phyloP scores from a whole-genome alignment of 2,888 invertebrate species.

The Hypsopygia costalis region DNA sequence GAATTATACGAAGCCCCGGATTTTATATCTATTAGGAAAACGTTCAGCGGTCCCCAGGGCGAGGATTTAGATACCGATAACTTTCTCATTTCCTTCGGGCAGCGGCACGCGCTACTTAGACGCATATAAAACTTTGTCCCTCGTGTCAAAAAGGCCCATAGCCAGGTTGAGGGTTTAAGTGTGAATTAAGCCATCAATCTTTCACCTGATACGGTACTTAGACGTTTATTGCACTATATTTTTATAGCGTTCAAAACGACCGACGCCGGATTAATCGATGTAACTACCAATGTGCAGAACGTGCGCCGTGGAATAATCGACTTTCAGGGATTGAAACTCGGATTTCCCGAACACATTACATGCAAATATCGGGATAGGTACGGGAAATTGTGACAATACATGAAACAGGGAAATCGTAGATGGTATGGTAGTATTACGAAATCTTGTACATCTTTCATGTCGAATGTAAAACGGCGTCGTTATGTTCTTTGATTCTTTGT shows the following conservation, averaged over 20 bases:
- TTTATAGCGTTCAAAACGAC: slow-evolving; percentile 34
- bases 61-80: slow-evolving; percentile 74
- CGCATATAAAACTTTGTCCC: slow-evolving; percentile 47
- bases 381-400: neutral
- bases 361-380: neutral
- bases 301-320: slow-evolving; percentile 16
- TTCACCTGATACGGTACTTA: slow-evolving; percentile 45
- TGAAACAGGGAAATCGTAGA: too few species aligned
- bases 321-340: neutral
- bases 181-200: slow-evolving; percentile 58
- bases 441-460: too few species aligned
- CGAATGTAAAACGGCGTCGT: too few species aligned
- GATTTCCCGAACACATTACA: neutral
- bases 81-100: slow-evolving; percentile 74
- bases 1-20: slow-evolving; percentile 69
- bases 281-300: neutral
- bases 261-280: slow-evolving; percentile 13
- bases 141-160: slow-evolving; percentile 40
- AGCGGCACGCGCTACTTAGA: slow-evolving; percentile 48
- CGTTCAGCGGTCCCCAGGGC: slow-evolving; percentile 61
- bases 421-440: too few species aligned
- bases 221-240: slow-evolving; percentile 42
- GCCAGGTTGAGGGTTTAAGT: slow-evolving; percentile 23
- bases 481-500: too few species aligned
- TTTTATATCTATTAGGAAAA: slow-evolving; percentile 76